Evolutionary conservation across 1,140 invertebrate species (phyloP).

Genomic region (Aporrectodea caliginosa): DNA sequence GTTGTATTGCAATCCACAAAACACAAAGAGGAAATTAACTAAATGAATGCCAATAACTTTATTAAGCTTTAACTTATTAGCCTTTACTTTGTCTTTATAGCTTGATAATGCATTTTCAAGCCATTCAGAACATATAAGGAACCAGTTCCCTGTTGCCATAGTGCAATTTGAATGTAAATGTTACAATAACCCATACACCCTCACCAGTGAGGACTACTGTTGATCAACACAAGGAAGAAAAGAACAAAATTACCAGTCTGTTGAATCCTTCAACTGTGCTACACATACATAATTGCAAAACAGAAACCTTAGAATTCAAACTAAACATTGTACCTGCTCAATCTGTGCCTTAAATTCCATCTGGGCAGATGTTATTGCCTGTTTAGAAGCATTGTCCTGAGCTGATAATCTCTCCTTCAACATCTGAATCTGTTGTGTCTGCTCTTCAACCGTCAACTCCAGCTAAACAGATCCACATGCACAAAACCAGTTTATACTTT

Average conservation of each 20-base stretch:
- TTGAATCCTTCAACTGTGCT: background rate
- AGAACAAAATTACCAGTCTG: background rate
- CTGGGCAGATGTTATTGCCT: conserved; percentile 44
- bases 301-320: too few relatives aligned
- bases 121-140: too few relatives aligned
- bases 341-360: conserved; percentile 46
- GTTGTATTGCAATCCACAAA: too few relatives aligned
- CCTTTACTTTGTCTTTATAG: too few relatives aligned
- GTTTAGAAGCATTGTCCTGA: conserved; percentile 48
- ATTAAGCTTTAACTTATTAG: too few relatives aligned
- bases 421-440: conserved; percentile 43
- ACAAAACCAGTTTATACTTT: background rate
- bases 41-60: too few relatives aligned
- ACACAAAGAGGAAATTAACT: too few relatives aligned
- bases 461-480: conserved; percentile 37
- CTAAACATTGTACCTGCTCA: conserved; percentile 47
- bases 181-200: background rate
- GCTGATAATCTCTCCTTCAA: conserved; percentile 45
- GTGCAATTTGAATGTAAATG: background rate
- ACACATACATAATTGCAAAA: background rate
- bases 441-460: conserved; percentile 46
- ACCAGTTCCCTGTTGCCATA: too few relatives aligned
- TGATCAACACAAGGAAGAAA: background rate
- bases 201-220: background rate
- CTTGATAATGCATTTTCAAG: too few relatives aligned